phyloP scores from a whole-genome alignment of 2,113 vertebrate genomes.

The Lota lota region DNA sequence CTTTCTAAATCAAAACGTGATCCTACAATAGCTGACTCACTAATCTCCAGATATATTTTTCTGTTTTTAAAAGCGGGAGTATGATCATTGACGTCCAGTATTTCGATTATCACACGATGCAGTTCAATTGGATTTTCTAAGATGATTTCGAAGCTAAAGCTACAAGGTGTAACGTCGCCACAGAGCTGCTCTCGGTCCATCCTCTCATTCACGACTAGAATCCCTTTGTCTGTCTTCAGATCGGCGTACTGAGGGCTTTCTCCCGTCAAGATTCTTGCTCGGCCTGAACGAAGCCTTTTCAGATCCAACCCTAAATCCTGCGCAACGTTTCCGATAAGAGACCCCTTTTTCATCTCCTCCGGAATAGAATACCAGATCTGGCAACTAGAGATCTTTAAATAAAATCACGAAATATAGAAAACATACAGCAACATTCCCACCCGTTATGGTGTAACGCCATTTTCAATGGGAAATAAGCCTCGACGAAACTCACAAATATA shows the following conservation, averaged over 20 bases:
- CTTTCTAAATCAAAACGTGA: constrained; percentile 77
- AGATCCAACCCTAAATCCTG: constrained; percentile 46
- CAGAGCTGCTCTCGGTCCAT: constrained; percentile 58
- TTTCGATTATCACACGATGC: constrained; percentile 49
- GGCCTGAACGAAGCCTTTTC: constrained; percentile 40
- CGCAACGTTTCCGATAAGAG: constrained; percentile 51
- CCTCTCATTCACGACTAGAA: constrained; percentile 30
- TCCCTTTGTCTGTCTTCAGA: constrained; percentile 27
- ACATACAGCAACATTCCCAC: background rate
- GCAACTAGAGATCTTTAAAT: constrained; percentile 1
- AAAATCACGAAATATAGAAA: constrained; percentile 15
- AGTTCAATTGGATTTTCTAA: constrained; percentile 58
- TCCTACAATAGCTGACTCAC: constrained; percentile 63
- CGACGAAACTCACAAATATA: background rate
- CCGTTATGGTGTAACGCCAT: background rate
- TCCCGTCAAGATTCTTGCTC: constrained; percentile 17
- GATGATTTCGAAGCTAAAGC: constrained; percentile 52
- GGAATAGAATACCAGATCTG: constrained; percentile 57
- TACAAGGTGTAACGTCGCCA: constrained; percentile 44
- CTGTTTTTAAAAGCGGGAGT: constrained; percentile 73
- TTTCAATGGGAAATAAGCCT: background rate
- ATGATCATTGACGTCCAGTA: constrained; percentile 61
- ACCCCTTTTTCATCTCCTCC: constrained; percentile 24
- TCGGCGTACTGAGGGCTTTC: constrained; percentile 14
- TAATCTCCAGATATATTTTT: constrained; percentile 75